Base-by-base conservation (phyloP, 2,113 vertebrate genomes). In the Gracilinanus agilis region DNA sequence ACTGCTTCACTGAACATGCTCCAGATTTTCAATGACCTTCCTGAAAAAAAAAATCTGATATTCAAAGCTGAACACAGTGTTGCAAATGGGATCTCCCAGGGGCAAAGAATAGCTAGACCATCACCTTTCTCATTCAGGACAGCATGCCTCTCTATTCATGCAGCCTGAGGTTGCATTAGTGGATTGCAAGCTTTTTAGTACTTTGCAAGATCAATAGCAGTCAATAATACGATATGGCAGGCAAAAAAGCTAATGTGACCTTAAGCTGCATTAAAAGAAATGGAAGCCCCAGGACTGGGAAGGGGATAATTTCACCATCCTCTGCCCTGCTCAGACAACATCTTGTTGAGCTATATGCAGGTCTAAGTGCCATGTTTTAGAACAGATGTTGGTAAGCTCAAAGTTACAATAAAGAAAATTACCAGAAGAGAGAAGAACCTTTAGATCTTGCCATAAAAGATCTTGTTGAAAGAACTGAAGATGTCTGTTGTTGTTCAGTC, bases 191-290 rank as follows among this genome's bases (percentile, higher is more conserved):
- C 67, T 83, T 83, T 83, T 83, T 83, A 83, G 67, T 21, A 19
- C 67, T 83, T 40, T 83, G 67, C n/a, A 83, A 83, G 67, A 83
- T 83, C 67, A 83, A 83, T 83, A 83, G 21, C 40, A 83, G n/a
- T 83, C 67, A 83, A 83, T 83, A 83, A 83, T 83, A n/a, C 2
- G 19, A 83, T 83, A 40, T 83, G 67, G 67, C 67, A 83, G 67
- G 67, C 67, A 83, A 83, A 83, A 83, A 83, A 83, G 67, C 67
- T 83, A 83, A 83, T 83, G 34, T 40, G 67, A 83, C n/a, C n/a
- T 83, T 83, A 83, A 83, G n/a, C 67, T 83, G 2, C n/a, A 83
- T 83, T 83, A 83, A 83, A 25, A 83, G 67, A 40, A 83, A 19
- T 83, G 67, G 67, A 19, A 40, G 67, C 67, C 67, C 67, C 67